A percentile compares a stretch with the other conserved stretches of the same genome.
phyloP scores from a whole-genome alignment of 2,797 vertebrate species.

The Telmatherina bonti region DNA sequence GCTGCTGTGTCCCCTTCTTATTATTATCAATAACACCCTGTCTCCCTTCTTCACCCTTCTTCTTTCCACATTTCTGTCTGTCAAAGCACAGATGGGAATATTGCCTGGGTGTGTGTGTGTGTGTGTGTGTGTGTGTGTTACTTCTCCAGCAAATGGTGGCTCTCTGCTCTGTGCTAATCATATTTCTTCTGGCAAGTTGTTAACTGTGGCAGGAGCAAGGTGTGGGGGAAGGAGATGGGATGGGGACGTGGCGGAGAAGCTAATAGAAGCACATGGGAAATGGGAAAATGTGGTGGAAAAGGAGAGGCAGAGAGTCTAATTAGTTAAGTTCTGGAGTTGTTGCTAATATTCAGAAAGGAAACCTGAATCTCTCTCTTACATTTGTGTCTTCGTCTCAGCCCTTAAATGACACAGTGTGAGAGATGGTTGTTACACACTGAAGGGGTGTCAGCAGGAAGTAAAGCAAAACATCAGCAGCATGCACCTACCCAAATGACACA shows the following conservation, averaged over 20 bases:
- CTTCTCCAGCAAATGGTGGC: slow-evolving; percentile 62
- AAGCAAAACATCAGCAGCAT: slow-evolving; percentile 66
- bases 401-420: slow-evolving; percentile 83
- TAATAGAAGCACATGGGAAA: slow-evolving; percentile 47
- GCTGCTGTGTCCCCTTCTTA: slow-evolving; percentile 51
- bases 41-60: slow-evolving; percentile 52
- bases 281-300: slow-evolving; percentile 25
- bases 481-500: slow-evolving; percentile 74
- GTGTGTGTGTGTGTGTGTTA: slow-evolving; percentile 36
- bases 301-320: slow-evolving; percentile 58
- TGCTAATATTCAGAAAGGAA: slow-evolving; percentile 54
- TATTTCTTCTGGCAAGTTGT: slow-evolving; percentile 73
- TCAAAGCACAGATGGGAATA: slow-evolving; percentile 52
- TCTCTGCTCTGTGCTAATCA: slow-evolving; percentile 74
- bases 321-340: slow-evolving; percentile 60
- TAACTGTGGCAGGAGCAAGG: slow-evolving; percentile 49
- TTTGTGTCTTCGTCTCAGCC: slow-evolving; percentile 53
- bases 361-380: slow-evolving; percentile 51
- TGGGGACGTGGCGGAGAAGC: slow-evolving; percentile 30
- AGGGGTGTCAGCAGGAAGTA: slow-evolving; percentile 75
- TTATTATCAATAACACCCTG: slow-evolving; percentile 59
- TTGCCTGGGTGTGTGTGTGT: slow-evolving; percentile 36
- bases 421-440: slow-evolving; percentile 77
- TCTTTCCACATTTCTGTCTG: slow-evolving; percentile 40
- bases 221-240: slow-evolving; percentile 21